phyloP scores from a whole-genome alignment of 2,888 invertebrate species.

The Aphidoletes aphidimyza region DNA sequence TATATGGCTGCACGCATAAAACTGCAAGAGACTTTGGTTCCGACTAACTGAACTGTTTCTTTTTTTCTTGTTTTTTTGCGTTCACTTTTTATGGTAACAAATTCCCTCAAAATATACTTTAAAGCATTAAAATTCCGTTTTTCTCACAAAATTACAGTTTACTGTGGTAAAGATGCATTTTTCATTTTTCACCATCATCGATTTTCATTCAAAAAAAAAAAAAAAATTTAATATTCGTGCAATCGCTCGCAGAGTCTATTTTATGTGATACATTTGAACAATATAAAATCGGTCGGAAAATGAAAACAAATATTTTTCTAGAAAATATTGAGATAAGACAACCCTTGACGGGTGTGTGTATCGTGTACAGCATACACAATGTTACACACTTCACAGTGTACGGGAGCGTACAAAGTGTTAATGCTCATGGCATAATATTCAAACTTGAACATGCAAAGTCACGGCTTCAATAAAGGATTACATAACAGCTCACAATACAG shows the following conservation, averaged over 20 bases:
- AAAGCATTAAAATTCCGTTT: too few relatives aligned
- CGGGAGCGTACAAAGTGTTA: conserved; percentile 8
- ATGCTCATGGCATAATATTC: conserved; percentile 28
- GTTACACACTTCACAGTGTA: too few relatives aligned
- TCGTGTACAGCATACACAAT: neutral
- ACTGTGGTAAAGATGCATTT: too few relatives aligned
- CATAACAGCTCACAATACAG: conserved; percentile 23
- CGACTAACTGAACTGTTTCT: too few relatives aligned
- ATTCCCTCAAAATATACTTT: too few relatives aligned
- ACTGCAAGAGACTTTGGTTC: too few relatives aligned
- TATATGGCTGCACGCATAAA: neutral
- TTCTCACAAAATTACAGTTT: too few relatives aligned
- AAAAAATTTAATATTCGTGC: neutral
- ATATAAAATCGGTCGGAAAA: conserved; percentile 1
- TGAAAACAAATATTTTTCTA: conserved; percentile 28
- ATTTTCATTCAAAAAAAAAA: too few relatives aligned
- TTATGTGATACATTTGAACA: neutral
- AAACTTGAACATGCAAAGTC: conserved; percentile 47
- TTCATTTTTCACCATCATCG: neutral
- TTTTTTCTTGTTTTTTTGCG: neutral
- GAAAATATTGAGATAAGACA: conserved; percentile 2
- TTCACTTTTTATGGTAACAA: too few relatives aligned
- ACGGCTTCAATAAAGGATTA: conserved; percentile 49
- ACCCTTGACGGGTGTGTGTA: neutral
- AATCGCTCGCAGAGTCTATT: neutral